phyloP scores from a whole-genome alignment of 2,888 invertebrate species.

The Protula sp. region DNA sequence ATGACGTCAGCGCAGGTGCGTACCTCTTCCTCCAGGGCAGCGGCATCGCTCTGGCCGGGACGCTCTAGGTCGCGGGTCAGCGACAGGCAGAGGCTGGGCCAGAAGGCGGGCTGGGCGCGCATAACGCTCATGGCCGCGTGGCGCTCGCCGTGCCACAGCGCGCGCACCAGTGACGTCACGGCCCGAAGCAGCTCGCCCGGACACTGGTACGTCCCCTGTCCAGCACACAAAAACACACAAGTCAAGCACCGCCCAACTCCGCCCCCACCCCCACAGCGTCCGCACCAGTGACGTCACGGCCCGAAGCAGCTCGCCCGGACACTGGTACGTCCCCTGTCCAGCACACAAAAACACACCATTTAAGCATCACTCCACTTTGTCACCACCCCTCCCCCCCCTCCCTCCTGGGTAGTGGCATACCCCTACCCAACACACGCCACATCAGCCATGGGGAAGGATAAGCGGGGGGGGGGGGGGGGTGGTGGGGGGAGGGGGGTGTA shows the following conservation, averaged over 20 bases:
- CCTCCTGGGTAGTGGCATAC: too few species aligned
- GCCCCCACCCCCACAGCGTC: slow-evolving; percentile 49
- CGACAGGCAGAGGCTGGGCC: slow-evolving; percentile 33
- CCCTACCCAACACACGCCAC: too few species aligned
- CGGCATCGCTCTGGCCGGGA: too few species aligned
- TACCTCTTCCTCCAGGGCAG: too few species aligned
- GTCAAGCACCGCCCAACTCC: slow-evolving; percentile 52
- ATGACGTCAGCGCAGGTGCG: too few species aligned
- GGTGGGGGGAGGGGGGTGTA: too few species aligned
- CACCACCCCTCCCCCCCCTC: too few species aligned
- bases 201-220: slow-evolving; percentile 42
- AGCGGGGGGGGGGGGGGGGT: too few species aligned
- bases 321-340: slow-evolving; percentile 38
- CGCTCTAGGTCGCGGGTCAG: slow-evolving; percentile 30
- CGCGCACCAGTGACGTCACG: slow-evolving; percentile 48
- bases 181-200: slow-evolving; percentile 51
- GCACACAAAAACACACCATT: slow-evolving; percentile 30
- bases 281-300: slow-evolving; percentile 51
- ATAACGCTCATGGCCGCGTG: slow-evolving; percentile 52
- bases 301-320: slow-evolving; percentile 50
- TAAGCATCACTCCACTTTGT: slow-evolving; percentile 51
- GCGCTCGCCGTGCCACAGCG: slow-evolving; percentile 50
- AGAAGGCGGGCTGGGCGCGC: slow-evolving; percentile 39
- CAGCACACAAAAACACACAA: slow-evolving; percentile 28
- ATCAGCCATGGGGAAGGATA: too few species aligned